Percentiles rank a stretch among this genome's conserved stretches.
phyloP scores from a whole-genome alignment of 2,797 vertebrate species.

The Calcarius lapponicus region DNA sequence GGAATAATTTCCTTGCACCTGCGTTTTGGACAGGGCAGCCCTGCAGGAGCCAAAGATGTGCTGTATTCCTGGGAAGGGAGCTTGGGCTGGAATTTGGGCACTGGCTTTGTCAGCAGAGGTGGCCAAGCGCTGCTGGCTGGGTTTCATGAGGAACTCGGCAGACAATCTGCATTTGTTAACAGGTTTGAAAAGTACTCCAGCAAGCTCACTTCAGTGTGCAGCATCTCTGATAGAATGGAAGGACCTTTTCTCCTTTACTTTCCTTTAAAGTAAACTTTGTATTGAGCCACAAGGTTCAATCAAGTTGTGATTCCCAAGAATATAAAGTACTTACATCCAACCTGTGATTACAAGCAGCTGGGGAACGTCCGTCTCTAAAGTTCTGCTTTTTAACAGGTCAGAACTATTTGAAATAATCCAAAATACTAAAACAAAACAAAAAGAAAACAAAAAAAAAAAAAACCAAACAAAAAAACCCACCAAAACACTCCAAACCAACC shows the following conservation, averaged over 20 bases:
- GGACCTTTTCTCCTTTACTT: not conserved
- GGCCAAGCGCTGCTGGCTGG: not conserved
- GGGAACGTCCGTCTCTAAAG: not conserved
- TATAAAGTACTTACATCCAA: accelerated
- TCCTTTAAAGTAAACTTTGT: not conserved
- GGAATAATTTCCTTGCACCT: not conserved
- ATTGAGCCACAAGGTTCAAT: not conserved
- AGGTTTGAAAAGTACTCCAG: not conserved
- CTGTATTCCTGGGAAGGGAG: not conserved
- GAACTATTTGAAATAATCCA: not conserved
- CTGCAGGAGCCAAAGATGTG: not conserved
- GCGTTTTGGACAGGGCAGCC: not conserved
- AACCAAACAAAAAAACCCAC: no score
- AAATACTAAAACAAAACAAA: not conserved
- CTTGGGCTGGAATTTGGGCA: not conserved
- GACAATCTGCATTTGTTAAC: not conserved
- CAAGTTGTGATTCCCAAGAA: not conserved
- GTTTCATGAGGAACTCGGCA: not conserved
- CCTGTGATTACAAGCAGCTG: not conserved
- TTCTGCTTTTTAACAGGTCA: not conserved
- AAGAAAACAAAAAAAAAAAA: no score
- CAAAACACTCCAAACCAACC: not conserved
- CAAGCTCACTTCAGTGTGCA: not conserved
- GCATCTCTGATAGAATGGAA: not conserved
- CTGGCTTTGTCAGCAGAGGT: not conserved